Base-by-base conservation (phyloP, 2,113 vertebrate genomes). In the Grallaria varia region DNA sequence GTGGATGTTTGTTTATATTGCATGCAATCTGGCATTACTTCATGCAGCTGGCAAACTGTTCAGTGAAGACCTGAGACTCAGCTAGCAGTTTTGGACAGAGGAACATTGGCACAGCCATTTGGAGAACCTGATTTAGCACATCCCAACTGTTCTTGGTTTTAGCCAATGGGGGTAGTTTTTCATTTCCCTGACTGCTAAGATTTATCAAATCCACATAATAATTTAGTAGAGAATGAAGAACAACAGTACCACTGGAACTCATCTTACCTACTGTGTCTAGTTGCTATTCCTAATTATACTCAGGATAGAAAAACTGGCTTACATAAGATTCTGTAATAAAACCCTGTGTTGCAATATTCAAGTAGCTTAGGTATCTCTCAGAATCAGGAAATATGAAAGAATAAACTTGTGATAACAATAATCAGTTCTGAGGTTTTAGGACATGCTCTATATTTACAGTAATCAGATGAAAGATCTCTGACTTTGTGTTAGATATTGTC, bases 41-140 rank as follows among this genome's bases (percentile, higher is more conserved):
- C 23, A 19, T 45, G 24, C 31, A 87, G 49, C 60, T 98, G 97
- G 93, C 74, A 86, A 49, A 16, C 20, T 74, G 47, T 58, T 87
- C 69, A 94, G 40, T 19, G n/a, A 95, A 93, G 94, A 87, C 84
- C 66, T 91, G 95, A 94, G 93, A 86, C 83, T 91, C 91, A 79
- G 52, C 85, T 56, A 91, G 63, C 49, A 52, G 22, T 87, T 97
- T 97, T 97, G 97, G 96, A 96, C 12, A 23, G 86, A 95, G n/a
- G 58, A 96, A 14, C 47, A 49, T 14, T 91, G 93, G 71, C 97
- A 96, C 95, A 98, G 96, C 90, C 98, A 93, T 97, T 91, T 94
- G 76, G 67, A 93, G 39, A 89, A 96, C 74, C 84, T 96, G 84
- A 95, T 96, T 83, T 78, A 95, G 40, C 74, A 89, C 6, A 7